Evolutionary conservation across 2,797 vertebrate species (phyloP).

Genomic region (Helarctos malayanus): DNA sequence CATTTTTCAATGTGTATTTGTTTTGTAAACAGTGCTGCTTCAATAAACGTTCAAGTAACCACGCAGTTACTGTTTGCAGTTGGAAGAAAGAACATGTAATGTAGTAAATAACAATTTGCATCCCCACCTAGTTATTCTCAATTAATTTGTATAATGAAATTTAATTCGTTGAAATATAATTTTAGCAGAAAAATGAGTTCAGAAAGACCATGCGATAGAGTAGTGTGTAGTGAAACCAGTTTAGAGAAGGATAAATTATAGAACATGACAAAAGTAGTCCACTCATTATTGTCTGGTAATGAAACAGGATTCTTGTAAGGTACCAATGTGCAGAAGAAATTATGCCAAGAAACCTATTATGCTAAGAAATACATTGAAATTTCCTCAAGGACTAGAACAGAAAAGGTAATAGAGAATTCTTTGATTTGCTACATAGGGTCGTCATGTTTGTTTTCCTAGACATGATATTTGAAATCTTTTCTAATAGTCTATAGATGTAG

Average conservation of each 20-base stretch:
- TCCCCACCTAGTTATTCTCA: background rate
- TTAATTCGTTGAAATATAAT: constrained; percentile 40
- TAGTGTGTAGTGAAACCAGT: background rate
- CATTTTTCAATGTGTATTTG: background rate
- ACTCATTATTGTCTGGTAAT: background rate
- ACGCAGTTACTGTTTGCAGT: background rate
- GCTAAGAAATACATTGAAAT: background rate
- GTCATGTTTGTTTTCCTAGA: background rate
- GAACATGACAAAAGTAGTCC: background rate
- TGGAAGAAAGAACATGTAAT: background rate
- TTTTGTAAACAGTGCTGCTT: background rate
- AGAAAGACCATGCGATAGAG: background rate
- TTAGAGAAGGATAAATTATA: background rate
- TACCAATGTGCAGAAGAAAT: background rate
- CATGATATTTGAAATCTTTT: constrained; percentile 38
- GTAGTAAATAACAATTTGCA: background rate
- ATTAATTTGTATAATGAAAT: constrained; percentile 23
- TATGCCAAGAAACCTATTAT: background rate
- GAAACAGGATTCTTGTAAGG: background rate
- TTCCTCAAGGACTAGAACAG: background rate
- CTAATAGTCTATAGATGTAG: background rate
- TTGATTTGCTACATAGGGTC: background rate
- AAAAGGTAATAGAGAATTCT: background rate
- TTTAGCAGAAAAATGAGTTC: background rate
- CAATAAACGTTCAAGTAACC: background rate